A percentile compares a stretch with the other conserved stretches of the same genome.
These are phyloP conservation scores for Theretra japonica DNA, from an alignment of 2,888 invertebrate species.

Conservation along the genomic window DNA sequence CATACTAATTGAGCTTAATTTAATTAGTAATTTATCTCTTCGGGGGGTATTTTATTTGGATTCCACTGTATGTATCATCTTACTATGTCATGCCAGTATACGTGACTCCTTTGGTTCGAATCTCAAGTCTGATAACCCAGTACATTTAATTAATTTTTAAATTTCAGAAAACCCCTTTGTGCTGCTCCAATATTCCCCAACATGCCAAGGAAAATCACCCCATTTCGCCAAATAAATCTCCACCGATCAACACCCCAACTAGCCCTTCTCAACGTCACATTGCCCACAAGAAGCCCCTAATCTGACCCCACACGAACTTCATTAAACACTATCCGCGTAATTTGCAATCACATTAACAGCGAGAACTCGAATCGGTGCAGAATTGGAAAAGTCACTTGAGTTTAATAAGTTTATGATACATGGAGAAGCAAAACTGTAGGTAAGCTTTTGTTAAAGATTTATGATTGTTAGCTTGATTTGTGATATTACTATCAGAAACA, in stretches of 20 bases:
- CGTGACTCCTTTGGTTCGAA: too few species aligned
- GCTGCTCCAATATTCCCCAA: too few species aligned
- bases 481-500: background rate
- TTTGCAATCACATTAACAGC: conserved; percentile 25
- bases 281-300: background rate
- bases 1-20: too few species aligned
- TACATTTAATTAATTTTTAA: too few species aligned
- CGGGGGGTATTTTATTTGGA: too few species aligned
- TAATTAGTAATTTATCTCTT: too few species aligned
- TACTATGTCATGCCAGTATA: too few species aligned
- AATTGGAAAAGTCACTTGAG: conserved; percentile 24
- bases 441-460: background rate
- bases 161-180: too few species aligned
- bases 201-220: background rate
- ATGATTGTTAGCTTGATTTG: background rate
- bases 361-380: conserved; percentile 6
- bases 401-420: conserved; percentile 23
- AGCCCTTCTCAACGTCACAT: background rate
- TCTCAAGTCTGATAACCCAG: too few species aligned
- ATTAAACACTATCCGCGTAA: conserved; percentile 18
- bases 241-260: background rate
- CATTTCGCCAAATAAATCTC: background rate
- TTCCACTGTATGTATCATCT: too few species aligned
- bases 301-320: conserved; percentile 20
- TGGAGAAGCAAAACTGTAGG: background rate